Percentiles rank a stretch among this genome's conserved stretches.
phyloP scores from a whole-genome alignment of 2,888 invertebrate species.

The Drosophila peninsularis region DNA sequence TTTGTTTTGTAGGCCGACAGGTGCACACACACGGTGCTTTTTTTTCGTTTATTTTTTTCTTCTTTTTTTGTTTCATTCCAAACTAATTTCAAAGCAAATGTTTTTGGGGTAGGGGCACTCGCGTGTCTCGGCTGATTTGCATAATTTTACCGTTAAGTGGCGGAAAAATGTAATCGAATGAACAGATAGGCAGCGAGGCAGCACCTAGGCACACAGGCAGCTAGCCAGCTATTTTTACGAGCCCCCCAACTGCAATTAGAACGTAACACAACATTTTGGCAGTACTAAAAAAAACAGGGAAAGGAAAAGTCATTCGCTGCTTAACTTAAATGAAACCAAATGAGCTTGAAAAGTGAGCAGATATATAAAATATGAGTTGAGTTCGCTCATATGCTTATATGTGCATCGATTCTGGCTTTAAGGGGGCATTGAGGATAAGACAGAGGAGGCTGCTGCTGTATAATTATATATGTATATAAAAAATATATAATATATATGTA shows the following conservation, averaged over 20 bases:
- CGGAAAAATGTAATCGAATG: constrained; percentile 80
- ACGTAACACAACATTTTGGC: constrained; percentile 30
- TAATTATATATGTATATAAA: no score
- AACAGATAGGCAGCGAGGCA: constrained; percentile 60
- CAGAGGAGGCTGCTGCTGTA: no score
- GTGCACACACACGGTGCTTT: constrained; percentile 61
- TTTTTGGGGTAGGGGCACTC: constrained; percentile 22
- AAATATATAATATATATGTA: no score
- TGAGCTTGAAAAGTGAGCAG: constrained; percentile 14
- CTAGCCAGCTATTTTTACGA: constrained; percentile 44
- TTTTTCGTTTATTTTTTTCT: constrained; percentile 14
- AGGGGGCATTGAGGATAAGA: no score
- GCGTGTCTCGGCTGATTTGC: constrained; percentile 68
- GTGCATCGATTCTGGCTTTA: no score
- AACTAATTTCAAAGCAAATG: constrained; percentile 76
- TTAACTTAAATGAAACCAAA: constrained; percentile 24
- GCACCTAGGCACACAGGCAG: constrained; percentile 30
- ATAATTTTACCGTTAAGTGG: constrained; percentile 77
- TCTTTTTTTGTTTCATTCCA: constrained; percentile 16
- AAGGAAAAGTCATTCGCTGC: constrained; percentile 15
- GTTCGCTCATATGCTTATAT: no score
- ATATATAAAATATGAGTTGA: neutral
- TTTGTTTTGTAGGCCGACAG: constrained; percentile 50
- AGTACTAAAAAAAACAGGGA: neutral
- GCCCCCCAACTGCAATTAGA: constrained; percentile 52